These are phyloP conservation scores for Brachypterus glaber DNA, from an alignment of 2,888 invertebrate genomes.

Conservation along the genomic window DNA sequence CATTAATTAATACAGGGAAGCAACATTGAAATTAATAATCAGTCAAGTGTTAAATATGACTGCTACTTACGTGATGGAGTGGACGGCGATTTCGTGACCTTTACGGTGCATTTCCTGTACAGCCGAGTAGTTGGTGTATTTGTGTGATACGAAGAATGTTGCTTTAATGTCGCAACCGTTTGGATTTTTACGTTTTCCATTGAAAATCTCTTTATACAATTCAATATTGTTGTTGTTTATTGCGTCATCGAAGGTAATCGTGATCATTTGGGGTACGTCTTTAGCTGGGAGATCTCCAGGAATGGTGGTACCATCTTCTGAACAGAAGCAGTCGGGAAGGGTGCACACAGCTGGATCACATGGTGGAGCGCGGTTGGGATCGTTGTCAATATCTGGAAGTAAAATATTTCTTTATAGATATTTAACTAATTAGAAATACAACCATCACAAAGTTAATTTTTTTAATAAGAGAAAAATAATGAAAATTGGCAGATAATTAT, in stretches of 20 bases:
- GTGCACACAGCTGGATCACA: constrained; percentile 80
- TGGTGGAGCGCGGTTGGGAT: constrained; percentile 85
- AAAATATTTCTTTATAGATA: too few relatives aligned
- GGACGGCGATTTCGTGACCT: constrained; percentile 89
- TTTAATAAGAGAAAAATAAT: too few relatives aligned
- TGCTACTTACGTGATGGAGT: constrained; percentile 78
- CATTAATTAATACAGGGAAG: too few relatives aligned
- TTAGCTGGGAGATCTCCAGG: constrained; percentile 75
- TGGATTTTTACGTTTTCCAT: constrained; percentile 79
- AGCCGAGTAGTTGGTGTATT: constrained; percentile 89
- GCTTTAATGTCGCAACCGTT: constrained; percentile 90
- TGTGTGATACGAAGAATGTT: constrained; percentile 87
- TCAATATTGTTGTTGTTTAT: constrained; percentile 94
- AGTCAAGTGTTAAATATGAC: constrained; percentile 1
- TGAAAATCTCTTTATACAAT: constrained; percentile 86
- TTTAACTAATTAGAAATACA: too few relatives aligned
- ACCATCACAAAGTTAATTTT: too few relatives aligned
- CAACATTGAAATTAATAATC: constrained; percentile 5
- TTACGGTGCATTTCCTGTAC: constrained; percentile 83
- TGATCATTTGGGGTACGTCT: constrained; percentile 90
- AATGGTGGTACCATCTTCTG: constrained; percentile 80
- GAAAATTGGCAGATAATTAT: too few relatives aligned
- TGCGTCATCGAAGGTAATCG: constrained; percentile 89
- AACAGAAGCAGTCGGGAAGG: constrained; percentile 89
- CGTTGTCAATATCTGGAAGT: constrained; percentile 76